Conservation (phyloP, 2,113 vertebrate genomes). For the Podocnemis expansa region DNA sequence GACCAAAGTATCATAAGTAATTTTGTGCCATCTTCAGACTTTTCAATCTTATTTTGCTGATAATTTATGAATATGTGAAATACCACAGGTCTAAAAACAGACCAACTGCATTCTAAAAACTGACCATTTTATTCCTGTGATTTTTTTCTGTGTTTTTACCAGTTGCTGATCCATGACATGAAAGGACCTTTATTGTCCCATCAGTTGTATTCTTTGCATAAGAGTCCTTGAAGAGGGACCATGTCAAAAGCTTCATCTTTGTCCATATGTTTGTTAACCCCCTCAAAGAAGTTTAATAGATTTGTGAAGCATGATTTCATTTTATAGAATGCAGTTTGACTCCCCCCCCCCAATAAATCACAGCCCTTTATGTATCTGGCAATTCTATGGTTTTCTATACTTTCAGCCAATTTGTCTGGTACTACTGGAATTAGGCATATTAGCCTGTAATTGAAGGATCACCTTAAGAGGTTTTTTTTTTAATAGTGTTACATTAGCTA, state of each 20-base stretch:
- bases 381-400: too few species aligned
- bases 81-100: neutral
- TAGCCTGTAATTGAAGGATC: neutral
- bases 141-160: too few species aligned
- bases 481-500: neutral
- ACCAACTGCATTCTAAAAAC: neutral
- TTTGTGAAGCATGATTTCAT: neutral
- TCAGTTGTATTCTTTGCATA: neutral
- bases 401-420: neutral
- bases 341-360: too few species aligned
- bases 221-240: neutral
- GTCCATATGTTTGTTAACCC: neutral
- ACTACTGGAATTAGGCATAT: neutral
- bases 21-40: neutral
- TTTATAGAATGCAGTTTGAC: neutral
- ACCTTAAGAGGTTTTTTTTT: neutral
- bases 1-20: neutral
- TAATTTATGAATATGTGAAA: neutral
- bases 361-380: too few species aligned
- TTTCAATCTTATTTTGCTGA: neutral
- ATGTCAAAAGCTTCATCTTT: neutral
- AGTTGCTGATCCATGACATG: neutral
- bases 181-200: neutral
- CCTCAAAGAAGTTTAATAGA: neutral
- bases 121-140: neutral